Conservation (phyloP, 1,140 invertebrate species). For the Spodoptera litura region DNA sequence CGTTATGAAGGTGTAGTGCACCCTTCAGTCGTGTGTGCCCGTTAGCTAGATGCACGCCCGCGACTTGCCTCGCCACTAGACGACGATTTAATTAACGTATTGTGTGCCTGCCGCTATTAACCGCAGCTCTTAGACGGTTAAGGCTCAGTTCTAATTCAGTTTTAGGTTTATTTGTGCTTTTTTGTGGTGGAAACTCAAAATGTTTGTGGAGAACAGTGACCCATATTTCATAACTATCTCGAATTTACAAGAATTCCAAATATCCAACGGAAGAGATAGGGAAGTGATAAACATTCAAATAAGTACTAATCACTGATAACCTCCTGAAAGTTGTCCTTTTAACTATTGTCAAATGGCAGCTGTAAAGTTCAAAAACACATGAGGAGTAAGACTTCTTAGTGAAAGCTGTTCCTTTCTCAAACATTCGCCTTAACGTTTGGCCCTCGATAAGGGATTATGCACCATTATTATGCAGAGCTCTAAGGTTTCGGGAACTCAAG, state of each 20-base stretch:
- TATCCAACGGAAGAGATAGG: too few relatives aligned
- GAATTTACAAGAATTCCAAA: too few relatives aligned
- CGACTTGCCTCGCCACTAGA: constrained; percentile 58
- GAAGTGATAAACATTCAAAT: too few relatives aligned
- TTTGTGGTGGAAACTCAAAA: not conserved
- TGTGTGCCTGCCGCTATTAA: constrained; percentile 75
- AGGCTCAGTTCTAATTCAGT: constrained; percentile 49
- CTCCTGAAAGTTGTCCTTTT: too few relatives aligned
- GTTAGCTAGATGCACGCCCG: constrained; percentile 78
- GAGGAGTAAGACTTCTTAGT: too few relatives aligned
- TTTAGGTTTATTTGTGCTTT: not conserved
- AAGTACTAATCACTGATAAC: too few relatives aligned
- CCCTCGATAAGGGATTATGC: constrained; percentile 82
- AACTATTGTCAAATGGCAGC: too few relatives aligned
- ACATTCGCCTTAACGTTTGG: constrained; percentile 66
- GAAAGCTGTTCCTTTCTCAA: constrained; percentile 14
- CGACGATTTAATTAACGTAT: constrained; percentile 84
- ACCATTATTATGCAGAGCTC: constrained; percentile 82
- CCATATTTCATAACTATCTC: too few relatives aligned
- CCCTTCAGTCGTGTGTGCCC: constrained; percentile 62
- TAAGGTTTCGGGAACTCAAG: constrained; percentile 81
- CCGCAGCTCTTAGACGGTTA: constrained; percentile 60
- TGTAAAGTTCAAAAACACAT: too few relatives aligned
- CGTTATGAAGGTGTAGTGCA: constrained; percentile 27
- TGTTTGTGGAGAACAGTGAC: not conserved